Evolutionary conservation across 2,888 invertebrate genomes (phyloP).

Genomic region (Lissocephala sabroskyi): DNA sequence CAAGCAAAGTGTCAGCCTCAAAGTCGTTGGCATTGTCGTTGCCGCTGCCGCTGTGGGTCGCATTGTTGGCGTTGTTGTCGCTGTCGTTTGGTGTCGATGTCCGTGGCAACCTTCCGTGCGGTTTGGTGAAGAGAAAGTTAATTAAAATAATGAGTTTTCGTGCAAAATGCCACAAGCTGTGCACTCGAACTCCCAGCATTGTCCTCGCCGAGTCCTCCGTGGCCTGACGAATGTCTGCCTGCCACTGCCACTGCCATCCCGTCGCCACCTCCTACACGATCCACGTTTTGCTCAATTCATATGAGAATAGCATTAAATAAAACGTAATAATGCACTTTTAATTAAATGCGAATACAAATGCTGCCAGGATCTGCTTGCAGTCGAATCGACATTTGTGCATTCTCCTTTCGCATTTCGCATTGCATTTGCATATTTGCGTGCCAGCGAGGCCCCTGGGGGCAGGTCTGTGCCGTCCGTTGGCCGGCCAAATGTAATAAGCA

Average conservation of each 20-base stretch:
- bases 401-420: slow-evolving; percentile 14
- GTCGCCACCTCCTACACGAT: too few relatives aligned
- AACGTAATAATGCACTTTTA: slow-evolving; percentile 61
- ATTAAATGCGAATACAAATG: slow-evolving; percentile 45
- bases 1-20: too few relatives aligned
- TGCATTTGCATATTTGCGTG: slow-evolving; percentile 41
- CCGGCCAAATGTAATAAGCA: slow-evolving; percentile 35
- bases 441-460: slow-evolving; percentile 7
- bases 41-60: slow-evolving; percentile 7
- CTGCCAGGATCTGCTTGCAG: slow-evolving; percentile 10
- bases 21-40: slow-evolving; percentile 10
- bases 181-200: slow-evolving; percentile 12
- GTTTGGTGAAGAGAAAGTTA: slow-evolving; percentile 68
- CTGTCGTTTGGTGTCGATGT: slow-evolving; percentile 38
- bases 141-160: slow-evolving; percentile 70
- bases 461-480: too few relatives aligned
- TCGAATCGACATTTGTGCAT: slow-evolving; percentile 42
- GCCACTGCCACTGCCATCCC: slow-evolving; percentile 33
- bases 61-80: slow-evolving; percentile 13
- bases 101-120: slow-evolving; percentile 44
- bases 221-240: slow-evolving; percentile 49
- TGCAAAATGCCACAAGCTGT: slow-evolving; percentile 43
- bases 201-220: slow-evolving; percentile 16
- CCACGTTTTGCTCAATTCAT: slow-evolving; percentile 14
- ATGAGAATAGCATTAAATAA: slow-evolving; percentile 33